Percentiles rank a stretch among this genome's conserved stretches.
These are phyloP conservation scores for Pollachius pollachius DNA, from an alignment of 2,113 vertebrate genomes.

Conservation along the genomic window DNA sequence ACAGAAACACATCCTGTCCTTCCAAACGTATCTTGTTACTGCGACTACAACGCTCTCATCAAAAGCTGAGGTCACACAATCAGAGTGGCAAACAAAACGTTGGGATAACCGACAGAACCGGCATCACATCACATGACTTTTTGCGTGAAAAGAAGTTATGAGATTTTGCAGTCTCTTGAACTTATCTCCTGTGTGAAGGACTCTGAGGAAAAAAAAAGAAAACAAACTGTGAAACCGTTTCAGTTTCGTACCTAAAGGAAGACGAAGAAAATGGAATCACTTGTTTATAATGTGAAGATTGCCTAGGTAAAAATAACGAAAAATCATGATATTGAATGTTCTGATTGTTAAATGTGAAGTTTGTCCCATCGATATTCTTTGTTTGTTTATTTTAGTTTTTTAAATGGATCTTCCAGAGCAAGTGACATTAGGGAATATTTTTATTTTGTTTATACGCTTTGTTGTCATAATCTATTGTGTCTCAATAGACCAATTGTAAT, in stretches of 20 bases:
- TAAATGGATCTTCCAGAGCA: slow-evolving; percentile 74
- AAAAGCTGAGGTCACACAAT: not conserved
- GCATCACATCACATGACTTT: too few relatives aligned
- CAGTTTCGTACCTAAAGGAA: slow-evolving; percentile 58
- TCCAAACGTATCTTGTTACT: too few relatives aligned
- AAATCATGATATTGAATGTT: slow-evolving; percentile 68
- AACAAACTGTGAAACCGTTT: slow-evolving; percentile 69
- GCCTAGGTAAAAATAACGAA: slow-evolving; percentile 58
- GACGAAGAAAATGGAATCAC: slow-evolving; percentile 45
- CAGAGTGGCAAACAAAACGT: not conserved
- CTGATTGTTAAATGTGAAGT: slow-evolving; percentile 76
- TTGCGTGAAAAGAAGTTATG: too few relatives aligned
- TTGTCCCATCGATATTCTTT: slow-evolving; percentile 68
- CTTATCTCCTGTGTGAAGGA: not conserved
- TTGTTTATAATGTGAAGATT: slow-evolving; percentile 71
- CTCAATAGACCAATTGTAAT: slow-evolving; percentile 80
- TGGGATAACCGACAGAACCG: not conserved
- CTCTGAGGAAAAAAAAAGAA: slow-evolving; percentile 57
- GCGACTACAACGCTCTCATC: not conserved
- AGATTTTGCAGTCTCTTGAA: not conserved
- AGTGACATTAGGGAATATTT: slow-evolving; percentile 69
- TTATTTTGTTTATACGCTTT: slow-evolving; percentile 80
- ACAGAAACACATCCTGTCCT: too few relatives aligned
- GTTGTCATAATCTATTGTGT: slow-evolving; percentile 81
- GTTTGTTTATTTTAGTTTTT: slow-evolving; percentile 48